Conservation (phyloP, 1,140 invertebrate species). For the Drosophila pallidifrons region DNA sequence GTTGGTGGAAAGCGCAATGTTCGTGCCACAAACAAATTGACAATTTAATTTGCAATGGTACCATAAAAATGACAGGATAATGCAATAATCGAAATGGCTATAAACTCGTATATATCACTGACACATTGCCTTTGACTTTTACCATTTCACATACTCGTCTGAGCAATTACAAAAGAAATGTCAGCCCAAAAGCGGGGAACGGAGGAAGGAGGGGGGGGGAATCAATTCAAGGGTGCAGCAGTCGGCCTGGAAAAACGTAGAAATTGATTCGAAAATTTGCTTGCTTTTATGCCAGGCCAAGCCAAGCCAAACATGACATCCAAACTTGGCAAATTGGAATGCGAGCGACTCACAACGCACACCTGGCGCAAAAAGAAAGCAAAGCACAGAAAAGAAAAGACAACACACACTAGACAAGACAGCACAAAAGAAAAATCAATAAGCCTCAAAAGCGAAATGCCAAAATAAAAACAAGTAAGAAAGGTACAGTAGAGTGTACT, state of each 20-base stretch:
- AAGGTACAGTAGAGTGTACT: too few relatives aligned
- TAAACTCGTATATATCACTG: slow-evolving; percentile 50
- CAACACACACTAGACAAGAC: slow-evolving; percentile 21
- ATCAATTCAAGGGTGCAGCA: neutral
- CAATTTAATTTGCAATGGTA: slow-evolving; percentile 75
- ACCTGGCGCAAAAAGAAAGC: slow-evolving; percentile 47
- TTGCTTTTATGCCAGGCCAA: neutral
- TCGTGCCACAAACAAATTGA: slow-evolving; percentile 65
- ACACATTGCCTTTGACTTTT: slow-evolving; percentile 44
- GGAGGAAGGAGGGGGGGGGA: neutral
- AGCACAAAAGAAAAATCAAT: slow-evolving; percentile 67
- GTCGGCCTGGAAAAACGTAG: slow-evolving; percentile 21
- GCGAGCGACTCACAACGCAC: slow-evolving; percentile 20
- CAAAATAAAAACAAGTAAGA: neutral
- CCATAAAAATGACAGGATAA: slow-evolving; percentile 70
- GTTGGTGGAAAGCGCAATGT: neutral
- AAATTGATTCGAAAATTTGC: slow-evolving; percentile 48
- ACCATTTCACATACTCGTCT: neutral
- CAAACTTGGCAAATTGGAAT: slow-evolving; percentile 12
- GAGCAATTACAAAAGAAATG: slow-evolving; percentile 21
- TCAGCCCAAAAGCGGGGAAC: too few relatives aligned
- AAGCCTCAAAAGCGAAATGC: slow-evolving; percentile 68
- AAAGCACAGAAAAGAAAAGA: slow-evolving; percentile 30
- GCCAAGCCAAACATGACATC: slow-evolving; percentile 37
- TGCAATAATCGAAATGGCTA: slow-evolving; percentile 68